phyloP scores from a whole-genome alignment of 1,140 invertebrate genomes.

The Drosophila saltans region DNA sequence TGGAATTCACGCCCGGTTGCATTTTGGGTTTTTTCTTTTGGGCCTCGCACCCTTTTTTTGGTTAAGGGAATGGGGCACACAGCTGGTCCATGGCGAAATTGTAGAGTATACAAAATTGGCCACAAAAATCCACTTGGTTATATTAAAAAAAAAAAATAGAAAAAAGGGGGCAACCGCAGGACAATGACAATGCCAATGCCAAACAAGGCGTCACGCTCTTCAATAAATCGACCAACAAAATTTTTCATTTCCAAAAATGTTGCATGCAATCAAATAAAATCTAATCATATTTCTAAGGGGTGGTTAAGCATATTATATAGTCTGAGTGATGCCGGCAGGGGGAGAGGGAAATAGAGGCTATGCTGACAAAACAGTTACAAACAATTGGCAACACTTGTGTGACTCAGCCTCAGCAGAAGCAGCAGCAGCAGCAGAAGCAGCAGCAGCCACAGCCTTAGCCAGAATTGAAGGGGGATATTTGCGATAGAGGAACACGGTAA shows the following conservation, averaged over 20 bases:
- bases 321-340: constrained; percentile 24
- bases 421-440: background rate
- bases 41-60: constrained; percentile 12
- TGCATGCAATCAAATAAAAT: constrained; percentile 78
- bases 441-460: background rate
- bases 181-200: constrained; percentile 31
- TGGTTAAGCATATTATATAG: constrained; percentile 14
- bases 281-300: constrained; percentile 50
- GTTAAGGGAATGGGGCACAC: background rate
- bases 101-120: constrained; percentile 41
- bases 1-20: constrained; percentile 68
- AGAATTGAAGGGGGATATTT: background rate
- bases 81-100: constrained; percentile 55
- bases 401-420: constrained; percentile 18
- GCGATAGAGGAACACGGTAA: background rate
- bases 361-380: constrained; percentile 58
- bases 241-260: constrained; percentile 69
- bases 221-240: constrained; percentile 57
- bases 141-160: constrained; percentile 74
- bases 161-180: constrained; percentile 53
- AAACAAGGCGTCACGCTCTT: constrained; percentile 34
- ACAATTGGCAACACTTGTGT: constrained; percentile 82
- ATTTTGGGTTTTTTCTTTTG: constrained; percentile 56
- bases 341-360: constrained; percentile 40
- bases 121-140: constrained; percentile 73